Percentiles rank a stretch among this genome's conserved stretches.
Conservation (phyloP, 2,113 vertebrate species). For the Probosciger aterrimus region DNA sequence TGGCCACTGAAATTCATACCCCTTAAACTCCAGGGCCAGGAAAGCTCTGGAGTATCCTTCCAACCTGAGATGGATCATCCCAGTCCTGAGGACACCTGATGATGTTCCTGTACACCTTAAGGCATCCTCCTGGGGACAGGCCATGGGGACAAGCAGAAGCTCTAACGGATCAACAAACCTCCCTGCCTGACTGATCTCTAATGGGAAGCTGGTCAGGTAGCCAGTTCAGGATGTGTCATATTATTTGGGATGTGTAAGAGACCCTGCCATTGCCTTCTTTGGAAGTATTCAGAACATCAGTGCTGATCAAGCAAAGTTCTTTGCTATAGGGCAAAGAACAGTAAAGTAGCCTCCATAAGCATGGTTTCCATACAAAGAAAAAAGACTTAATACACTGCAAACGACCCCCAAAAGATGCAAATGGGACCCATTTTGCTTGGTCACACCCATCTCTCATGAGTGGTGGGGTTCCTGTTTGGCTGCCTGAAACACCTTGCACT, state of each 20-base stretch:
- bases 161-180: neutral
- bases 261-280: neutral
- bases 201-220: neutral
- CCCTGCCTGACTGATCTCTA: neutral
- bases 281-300: neutral
- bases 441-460: neutral
- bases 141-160: neutral
- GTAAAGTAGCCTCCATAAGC: neutral
- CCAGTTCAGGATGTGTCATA: neutral
- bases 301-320: neutral
- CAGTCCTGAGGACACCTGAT: rapidly evolving
- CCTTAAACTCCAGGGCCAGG: neutral
- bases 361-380: neutral
- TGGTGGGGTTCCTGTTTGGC: neutral
- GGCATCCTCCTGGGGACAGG: neutral
- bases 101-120: neutral
- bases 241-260: neutral
- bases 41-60: neutral
- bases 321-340: neutral
- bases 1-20: neutral
- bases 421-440: neutral
- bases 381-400: neutral
- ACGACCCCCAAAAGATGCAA: neutral
- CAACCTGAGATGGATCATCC: neutral
- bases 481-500: rapidly evolving